Conservation (phyloP, 2,113 vertebrate species). For the Varanus salvator region DNA sequence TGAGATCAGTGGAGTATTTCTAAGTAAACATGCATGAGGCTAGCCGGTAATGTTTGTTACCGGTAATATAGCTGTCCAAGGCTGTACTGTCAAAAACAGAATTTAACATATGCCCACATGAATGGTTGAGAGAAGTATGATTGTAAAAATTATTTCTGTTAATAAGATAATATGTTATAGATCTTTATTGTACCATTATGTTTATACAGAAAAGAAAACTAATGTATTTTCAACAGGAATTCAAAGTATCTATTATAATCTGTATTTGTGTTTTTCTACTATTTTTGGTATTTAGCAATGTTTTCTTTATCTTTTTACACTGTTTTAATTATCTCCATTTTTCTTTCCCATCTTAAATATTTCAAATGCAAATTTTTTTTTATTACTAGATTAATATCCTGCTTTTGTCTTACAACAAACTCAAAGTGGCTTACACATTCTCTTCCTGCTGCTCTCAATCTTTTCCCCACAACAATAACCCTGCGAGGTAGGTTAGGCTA, state of each 20-base stretch:
- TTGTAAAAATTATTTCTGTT: background rate
- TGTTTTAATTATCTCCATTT: background rate
- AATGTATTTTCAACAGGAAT: background rate
- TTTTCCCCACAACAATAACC: too few species aligned
- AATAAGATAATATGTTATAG: slow-evolving; percentile 9
- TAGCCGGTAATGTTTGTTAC: background rate
- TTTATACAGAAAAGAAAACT: background rate
- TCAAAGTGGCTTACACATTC: too few species aligned
- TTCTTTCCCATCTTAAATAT: background rate
- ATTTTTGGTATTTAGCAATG: background rate
- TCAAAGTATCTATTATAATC: background rate
- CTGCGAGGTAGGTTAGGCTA: too few species aligned
- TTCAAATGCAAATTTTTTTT: background rate
- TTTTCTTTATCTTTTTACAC: background rate
- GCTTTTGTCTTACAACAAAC: too few species aligned
- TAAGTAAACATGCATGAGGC: background rate
- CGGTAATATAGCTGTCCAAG: background rate
- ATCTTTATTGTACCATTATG: slow-evolving; percentile 7
- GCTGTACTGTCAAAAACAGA: background rate
- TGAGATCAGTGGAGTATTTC: background rate
- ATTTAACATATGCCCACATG: background rate
- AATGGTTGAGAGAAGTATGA: background rate
- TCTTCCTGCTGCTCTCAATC: too few species aligned
- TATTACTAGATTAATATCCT: too few species aligned
- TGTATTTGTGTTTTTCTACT: background rate